Evolutionary conservation across 2,888 invertebrate genomes (phyloP), one percentile per base, ranked within the genome.

Genomic region (Osmoderma eremita): DNA sequence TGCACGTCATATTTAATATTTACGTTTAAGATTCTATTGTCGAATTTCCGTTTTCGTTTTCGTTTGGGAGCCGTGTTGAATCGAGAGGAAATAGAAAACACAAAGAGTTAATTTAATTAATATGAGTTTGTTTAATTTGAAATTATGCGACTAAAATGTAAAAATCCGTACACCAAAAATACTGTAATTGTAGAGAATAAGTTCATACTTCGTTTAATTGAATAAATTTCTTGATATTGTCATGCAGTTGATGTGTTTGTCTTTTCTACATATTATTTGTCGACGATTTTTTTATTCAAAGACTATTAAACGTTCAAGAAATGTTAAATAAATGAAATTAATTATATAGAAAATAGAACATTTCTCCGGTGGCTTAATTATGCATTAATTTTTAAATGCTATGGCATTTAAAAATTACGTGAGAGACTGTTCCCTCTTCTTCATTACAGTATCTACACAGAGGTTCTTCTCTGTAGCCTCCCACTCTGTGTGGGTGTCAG

Each of bases 171-270:
- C 15, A 20, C 42, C 30, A 45, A 48, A 56, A 45, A 45, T 22
- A 24, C 30, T 61, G 58, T 61, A 30, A 30, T 45, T 61, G 45
- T 61, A 61, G 58, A 61, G 30, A 45, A 61, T 61, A 61, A 61
- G 58, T 61, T 61, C 45, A 61, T 61, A 45, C 45, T 42, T 22
- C 30, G 17, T 61, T 48, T 39, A 56, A 8, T 56, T 51, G 10
- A 53, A 53, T 53, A 53, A 53, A 53, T 53, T 53, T 53, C 20
- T 39, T 53, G 38, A 49, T 38, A 53, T 53, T 17, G 6, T 13
- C 13, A 1, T n/a, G 53, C 18, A 18, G 36, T 53, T 39, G 5
- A 1, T 15, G 38, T 38, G 3, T 53, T 10, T 18, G 38, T 38
- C 12, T 51, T 22, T n/a, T n/a, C n/a, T n/a, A n/a, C n/a, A n/a